phyloP scores from a whole-genome alignment of 2,888 invertebrate species.

The Diadromus collaris region DNA sequence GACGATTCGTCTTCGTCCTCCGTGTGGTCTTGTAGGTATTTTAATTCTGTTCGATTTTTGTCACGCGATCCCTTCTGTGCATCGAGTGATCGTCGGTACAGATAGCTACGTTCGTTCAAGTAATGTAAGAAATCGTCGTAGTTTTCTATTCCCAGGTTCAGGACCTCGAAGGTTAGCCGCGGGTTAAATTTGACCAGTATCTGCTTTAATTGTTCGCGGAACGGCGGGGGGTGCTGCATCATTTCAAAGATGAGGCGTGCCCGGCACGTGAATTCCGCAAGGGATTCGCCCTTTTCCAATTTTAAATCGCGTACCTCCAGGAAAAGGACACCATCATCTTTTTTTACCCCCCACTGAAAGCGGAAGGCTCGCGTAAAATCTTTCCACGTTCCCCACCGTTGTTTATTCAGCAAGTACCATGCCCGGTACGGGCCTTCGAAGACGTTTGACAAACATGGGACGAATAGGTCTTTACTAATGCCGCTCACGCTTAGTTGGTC shows the following conservation, averaged over 20 bases:
- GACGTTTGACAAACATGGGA: constrained; percentile 53
- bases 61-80: background rate
- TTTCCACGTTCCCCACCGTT: constrained; percentile 47
- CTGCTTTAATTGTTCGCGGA: constrained; percentile 49
- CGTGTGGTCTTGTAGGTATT: background rate
- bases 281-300: constrained; percentile 45
- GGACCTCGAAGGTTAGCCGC: constrained; percentile 32
- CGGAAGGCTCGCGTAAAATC: constrained; percentile 55
- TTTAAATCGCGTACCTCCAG: constrained; percentile 46
- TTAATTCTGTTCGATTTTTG: background rate
- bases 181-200: constrained; percentile 54
- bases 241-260: constrained; percentile 53
- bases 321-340: constrained; percentile 50
- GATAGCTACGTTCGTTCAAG: constrained; percentile 41
- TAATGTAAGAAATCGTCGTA: constrained; percentile 41
- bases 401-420: constrained; percentile 56
- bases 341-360: constrained; percentile 55
- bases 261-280: constrained; percentile 57
- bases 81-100: constrained; percentile 3
- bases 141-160: constrained; percentile 32
- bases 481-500: constrained; percentile 49
- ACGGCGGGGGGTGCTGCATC: constrained; percentile 46
- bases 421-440: constrained; percentile 57
- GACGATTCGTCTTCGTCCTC: background rate
- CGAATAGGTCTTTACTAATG: constrained; percentile 43